A percentile compares a stretch with the other conserved stretches of the same genome.
Evolutionary conservation across 2,797 vertebrate genomes (phyloP).

Genomic region (Varecia variegata): DNA sequence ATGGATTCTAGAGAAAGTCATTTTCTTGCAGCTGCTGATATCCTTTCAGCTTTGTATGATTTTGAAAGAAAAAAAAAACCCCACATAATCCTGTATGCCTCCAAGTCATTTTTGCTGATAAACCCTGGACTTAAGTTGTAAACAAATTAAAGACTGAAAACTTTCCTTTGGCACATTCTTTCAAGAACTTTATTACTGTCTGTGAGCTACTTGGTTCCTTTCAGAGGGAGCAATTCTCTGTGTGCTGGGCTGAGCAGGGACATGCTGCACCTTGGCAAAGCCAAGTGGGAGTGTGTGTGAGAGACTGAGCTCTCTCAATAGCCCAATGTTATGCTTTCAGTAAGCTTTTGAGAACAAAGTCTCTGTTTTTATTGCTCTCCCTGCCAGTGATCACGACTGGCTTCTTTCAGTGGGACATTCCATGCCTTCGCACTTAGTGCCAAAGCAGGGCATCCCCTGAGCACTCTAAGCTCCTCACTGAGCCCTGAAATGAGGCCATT

Average conservation of each 20-base stretch:
- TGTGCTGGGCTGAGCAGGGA: background rate
- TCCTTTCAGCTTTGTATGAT: background rate
- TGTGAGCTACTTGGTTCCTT: conserved; percentile 46
- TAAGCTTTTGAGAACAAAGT: conserved; percentile 66
- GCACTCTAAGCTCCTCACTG: background rate
- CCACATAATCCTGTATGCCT: background rate
- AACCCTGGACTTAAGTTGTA: conserved; percentile 40
- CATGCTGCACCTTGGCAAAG: conserved; percentile 34
- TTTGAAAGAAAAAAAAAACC: background rate
- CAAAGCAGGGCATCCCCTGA: conserved; percentile 35
- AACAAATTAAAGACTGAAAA: conserved; percentile 61
- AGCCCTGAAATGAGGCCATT: conserved; percentile 37
- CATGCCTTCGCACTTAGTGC: background rate
- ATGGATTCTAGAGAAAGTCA: background rate
- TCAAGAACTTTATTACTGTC: conserved; percentile 54
- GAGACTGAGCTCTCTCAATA: conserved; percentile 60
- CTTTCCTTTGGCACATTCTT: conserved; percentile 46
- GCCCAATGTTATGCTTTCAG: conserved; percentile 61
- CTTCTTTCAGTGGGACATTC: conserved; percentile 45
- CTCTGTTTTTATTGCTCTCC: conserved; percentile 62
- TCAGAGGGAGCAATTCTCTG: conserved; percentile 53
- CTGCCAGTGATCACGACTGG: conserved; percentile 23
- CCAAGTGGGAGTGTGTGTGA: conserved; percentile 49
- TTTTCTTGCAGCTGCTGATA: background rate
- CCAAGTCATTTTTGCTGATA: conserved; percentile 43